Percentiles rank a stretch among this genome's conserved stretches.
Conservation (phyloP, 2,113 vertebrate species). For the Pteronura brasiliensis region DNA sequence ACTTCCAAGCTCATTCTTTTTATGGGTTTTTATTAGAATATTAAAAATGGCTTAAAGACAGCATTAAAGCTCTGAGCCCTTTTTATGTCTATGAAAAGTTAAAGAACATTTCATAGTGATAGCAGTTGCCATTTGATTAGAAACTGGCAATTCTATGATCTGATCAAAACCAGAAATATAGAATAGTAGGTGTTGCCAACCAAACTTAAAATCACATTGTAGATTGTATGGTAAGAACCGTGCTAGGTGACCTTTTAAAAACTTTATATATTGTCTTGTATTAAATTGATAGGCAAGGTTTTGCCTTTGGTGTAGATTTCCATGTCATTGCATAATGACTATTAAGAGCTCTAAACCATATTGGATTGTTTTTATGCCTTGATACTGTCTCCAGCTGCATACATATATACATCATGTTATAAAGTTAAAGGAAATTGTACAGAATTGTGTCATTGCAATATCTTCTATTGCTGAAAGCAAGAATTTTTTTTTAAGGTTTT, state of each 20-base stretch:
- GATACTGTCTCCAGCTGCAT: background rate
- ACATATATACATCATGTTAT: background rate
- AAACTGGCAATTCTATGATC: background rate
- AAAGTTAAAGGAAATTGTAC: background rate
- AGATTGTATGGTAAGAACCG: background rate
- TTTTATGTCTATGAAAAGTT: conserved; percentile 35
- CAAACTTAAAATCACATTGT: background rate
- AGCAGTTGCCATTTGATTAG: background rate
- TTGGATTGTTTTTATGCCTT: background rate
- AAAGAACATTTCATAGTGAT: conserved; percentile 14
- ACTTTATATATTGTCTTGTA: background rate
- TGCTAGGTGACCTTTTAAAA: background rate
- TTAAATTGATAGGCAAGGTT: background rate
- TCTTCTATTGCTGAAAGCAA: background rate
- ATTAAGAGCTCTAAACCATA: background rate
- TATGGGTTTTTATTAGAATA: background rate
- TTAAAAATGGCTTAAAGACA: background rate
- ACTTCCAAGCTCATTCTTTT: conserved; percentile 6
- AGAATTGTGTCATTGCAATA: background rate
- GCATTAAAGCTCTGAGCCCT: background rate
- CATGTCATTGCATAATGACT: background rate
- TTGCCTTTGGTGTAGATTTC: background rate
- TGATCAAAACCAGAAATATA: background rate
- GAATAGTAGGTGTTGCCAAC: background rate
- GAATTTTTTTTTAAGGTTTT: background rate